phyloP scores from a whole-genome alignment of 2,888 invertebrate species.

The Melitaea athalia region DNA sequence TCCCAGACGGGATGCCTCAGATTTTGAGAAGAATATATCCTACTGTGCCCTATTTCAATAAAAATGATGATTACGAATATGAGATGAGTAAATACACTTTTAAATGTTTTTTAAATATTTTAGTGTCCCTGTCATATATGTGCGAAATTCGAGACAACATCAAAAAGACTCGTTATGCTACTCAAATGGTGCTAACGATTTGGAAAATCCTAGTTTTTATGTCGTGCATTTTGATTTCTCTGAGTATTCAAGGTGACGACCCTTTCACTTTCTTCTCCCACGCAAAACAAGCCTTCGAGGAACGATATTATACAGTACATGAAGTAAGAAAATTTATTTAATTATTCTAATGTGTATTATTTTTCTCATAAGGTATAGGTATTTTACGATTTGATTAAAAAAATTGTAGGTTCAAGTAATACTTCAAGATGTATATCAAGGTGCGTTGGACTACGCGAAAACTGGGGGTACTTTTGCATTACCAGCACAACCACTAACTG shows the following conservation, averaged over 20 bases:
- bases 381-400: background rate
- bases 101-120: conserved; percentile 36
- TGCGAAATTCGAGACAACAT: conserved; percentile 78
- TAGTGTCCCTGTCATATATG: conserved; percentile 65
- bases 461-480: conserved; percentile 59
- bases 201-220: conserved; percentile 91
- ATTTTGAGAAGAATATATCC: too few relatives aligned
- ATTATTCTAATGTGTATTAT: background rate
- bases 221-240: conserved; percentile 82
- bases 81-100: too few relatives aligned
- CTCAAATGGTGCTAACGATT: conserved; percentile 87
- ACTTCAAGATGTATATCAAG: conserved; percentile 61
- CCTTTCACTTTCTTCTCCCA: conserved; percentile 75
- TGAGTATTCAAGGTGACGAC: conserved; percentile 70
- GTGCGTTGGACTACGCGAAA: conserved; percentile 60
- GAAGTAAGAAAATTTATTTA: conserved; percentile 57
- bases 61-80: too few relatives aligned
- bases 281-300: conserved; percentile 72
- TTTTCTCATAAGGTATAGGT: background rate
- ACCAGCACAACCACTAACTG: conserved; percentile 60
- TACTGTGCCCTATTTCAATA: too few relatives aligned
- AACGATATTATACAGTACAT: conserved; percentile 76
- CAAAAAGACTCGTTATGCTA: conserved; percentile 86
- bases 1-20: too few relatives aligned
- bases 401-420: conserved; percentile 71